Percentiles rank a stretch among this genome's conserved stretches.
These are phyloP conservation scores for Oreochromis niloticus DNA, from an alignment of 2,113 vertebrate species.

Conservation along the genomic window DNA sequence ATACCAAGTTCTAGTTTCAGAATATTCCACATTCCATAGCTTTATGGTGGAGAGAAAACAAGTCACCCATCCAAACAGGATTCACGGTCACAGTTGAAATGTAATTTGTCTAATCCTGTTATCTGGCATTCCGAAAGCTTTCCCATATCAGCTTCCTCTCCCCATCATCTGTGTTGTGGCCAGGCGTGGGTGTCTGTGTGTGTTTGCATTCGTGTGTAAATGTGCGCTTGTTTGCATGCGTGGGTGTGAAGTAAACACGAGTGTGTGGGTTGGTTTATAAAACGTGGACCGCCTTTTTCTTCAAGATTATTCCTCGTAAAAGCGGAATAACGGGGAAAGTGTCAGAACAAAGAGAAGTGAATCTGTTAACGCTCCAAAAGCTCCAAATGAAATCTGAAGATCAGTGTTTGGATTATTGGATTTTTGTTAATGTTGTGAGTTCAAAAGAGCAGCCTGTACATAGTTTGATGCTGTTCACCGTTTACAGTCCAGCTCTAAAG, in stretches of 20 bases:
- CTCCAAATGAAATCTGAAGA: neutral
- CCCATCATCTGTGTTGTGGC: neutral
- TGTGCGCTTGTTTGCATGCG: neutral
- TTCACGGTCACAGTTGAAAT: slow-evolving; percentile 59
- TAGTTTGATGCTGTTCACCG: neutral
- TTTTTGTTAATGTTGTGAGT: neutral
- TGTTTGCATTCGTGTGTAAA: neutral
- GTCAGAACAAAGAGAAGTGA: neutral
- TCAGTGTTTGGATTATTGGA: neutral
- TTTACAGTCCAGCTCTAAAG: neutral
- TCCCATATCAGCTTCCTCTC: slow-evolving; percentile 32
- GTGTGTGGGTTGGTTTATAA: neutral
- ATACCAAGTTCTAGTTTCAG: neutral
- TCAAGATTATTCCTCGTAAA: neutral
- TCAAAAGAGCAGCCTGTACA: neutral
- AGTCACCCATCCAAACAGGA: slow-evolving; percentile 33
- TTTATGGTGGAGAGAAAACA: slow-evolving; percentile 3
- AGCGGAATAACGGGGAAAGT: neutral
- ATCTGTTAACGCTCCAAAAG: neutral
- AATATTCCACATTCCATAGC: neutral
- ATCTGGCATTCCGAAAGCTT: slow-evolving; percentile 39
- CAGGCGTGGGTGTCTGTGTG: neutral
- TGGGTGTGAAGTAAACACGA: slow-evolving; percentile 2
- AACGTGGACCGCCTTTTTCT: neutral
- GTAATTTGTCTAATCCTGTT: slow-evolving; percentile 66